Conservation (phyloP, 2,113 vertebrate genomes). For the Ictalurus punctatus region DNA sequence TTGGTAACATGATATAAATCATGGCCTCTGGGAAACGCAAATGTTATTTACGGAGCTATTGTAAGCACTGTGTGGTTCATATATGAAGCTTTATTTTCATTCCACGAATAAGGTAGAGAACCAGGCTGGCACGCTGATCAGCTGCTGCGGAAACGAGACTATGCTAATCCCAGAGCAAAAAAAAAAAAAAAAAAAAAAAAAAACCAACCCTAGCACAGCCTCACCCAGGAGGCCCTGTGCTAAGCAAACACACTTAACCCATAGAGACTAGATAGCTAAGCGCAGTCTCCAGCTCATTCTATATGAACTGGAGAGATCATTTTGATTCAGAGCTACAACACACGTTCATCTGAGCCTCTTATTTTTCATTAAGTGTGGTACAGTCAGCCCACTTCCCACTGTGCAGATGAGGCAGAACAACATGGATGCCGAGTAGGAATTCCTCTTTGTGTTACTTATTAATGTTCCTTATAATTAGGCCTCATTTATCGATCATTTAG, state of each 20-base stretch:
- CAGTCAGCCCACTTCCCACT: conserved; percentile 16
- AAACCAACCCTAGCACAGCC: conserved; percentile 12
- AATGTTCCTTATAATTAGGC: background rate
- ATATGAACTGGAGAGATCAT: background rate
- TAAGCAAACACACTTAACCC: conserved; percentile 12
- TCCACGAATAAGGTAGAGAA: conserved; percentile 24
- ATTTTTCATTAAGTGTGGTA: background rate
- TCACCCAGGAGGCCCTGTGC: background rate
- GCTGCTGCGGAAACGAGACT: conserved; percentile 48
- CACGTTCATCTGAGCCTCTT: background rate
- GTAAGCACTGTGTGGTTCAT: background rate
- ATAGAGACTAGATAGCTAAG: background rate
- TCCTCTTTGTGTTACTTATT: background rate
- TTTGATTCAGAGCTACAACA: background rate
- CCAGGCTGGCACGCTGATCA: conserved; percentile 37
- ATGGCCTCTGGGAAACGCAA: background rate
- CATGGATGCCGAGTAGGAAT: conserved; percentile 4
- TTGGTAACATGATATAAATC: background rate
- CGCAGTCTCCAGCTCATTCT: background rate
- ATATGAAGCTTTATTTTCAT: background rate
- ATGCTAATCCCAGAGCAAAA: conserved; percentile 47
- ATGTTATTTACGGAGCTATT: background rate
- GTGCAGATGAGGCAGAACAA: conserved; percentile 24
- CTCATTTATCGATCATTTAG: background rate
- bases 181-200: conserved; percentile 3